phyloP scores from a whole-genome alignment of 30 jellyfish, hydroid and myxozoan genomes.

The Aurelia sp. region DNA sequence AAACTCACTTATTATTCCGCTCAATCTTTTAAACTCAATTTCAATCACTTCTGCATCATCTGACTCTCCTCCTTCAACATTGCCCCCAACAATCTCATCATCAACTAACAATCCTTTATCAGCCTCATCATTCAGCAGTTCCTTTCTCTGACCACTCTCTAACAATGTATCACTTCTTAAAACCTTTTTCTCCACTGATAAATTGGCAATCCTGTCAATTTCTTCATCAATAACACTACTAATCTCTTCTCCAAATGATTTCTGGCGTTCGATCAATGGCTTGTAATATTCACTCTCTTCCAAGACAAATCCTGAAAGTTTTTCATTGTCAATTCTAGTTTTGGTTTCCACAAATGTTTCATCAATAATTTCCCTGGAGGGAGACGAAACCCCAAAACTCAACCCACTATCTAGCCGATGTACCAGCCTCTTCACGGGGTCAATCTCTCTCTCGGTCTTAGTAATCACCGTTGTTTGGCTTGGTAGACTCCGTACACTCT shows the following conservation, averaged over 20 bases:
- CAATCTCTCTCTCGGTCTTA: neutral
- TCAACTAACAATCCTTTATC: neutral
- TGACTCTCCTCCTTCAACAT: neutral
- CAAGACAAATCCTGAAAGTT: constrained; percentile 8
- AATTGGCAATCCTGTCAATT: constrained; percentile 7
- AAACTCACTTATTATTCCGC: neutral
- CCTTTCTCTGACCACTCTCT: constrained; percentile 12
- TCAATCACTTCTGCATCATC: neutral
- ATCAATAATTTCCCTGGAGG: constrained; percentile 4
- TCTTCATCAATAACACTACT: constrained; percentile 33
- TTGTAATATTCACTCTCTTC: constrained; percentile 31
- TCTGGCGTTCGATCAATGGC: constrained; percentile 51
- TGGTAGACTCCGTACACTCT: neutral
- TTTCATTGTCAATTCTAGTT: constrained; percentile 25
- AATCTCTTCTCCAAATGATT: constrained; percentile 36
- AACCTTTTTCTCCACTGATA: neutral
- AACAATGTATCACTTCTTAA: neutral
- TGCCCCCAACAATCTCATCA: neutral
- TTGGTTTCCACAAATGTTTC: constrained; percentile 20
- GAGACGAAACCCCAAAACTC: constrained; percentile 37
- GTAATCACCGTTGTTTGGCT: neutral
- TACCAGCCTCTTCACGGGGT: constrained; percentile 37
- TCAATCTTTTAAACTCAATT: neutral
- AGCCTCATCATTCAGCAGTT: neutral
- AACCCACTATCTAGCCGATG: constrained; percentile 66